A percentile compares a stretch with the other conserved stretches of the same genome.
Conservation (phyloP, 2,888 invertebrate genomes). For the Synanthedon vespiformis region DNA sequence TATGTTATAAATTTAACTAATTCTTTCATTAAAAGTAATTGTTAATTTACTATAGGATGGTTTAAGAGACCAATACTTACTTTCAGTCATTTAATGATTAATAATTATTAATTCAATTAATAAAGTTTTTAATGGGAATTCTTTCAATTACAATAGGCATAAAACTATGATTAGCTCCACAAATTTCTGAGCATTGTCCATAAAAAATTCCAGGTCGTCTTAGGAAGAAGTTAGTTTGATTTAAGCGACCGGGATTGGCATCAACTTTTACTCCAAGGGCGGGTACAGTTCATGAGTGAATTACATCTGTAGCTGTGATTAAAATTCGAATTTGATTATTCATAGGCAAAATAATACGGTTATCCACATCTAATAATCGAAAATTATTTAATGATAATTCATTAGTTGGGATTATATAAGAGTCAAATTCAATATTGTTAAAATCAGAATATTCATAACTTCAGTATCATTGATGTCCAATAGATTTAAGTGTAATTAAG, state of each 20-base stretch:
- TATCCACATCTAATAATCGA: conserved; percentile 75
- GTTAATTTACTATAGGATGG: conserved; percentile 73
- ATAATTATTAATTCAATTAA: conserved; percentile 70
- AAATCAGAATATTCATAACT: conserved; percentile 76
- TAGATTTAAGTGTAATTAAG: conserved; percentile 71
- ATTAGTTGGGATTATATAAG: conserved; percentile 66
- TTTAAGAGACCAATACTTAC: conserved; percentile 80
- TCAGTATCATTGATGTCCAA: conserved; percentile 77
- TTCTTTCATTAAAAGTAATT: conserved; percentile 75
- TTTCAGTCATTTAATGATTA: conserved; percentile 76
- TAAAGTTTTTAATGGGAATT: conserved; percentile 62
- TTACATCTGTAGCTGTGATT: conserved; percentile 73
- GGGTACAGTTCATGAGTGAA: conserved; percentile 76
- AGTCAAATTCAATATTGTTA: conserved; percentile 71
- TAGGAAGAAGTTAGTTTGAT: conserved; percentile 73
- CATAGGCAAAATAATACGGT: conserved; percentile 69
- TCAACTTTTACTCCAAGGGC: conserved; percentile 75
- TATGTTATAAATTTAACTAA: conserved; percentile 63
- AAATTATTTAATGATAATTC: conserved; percentile 48
- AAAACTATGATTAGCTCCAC: conserved; percentile 83
- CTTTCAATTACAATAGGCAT: conserved; percentile 80
- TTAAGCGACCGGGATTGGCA: conserved; percentile 74
- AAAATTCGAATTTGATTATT: conserved; percentile 74
- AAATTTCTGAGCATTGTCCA: conserved; percentile 87
- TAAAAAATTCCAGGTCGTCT: conserved; percentile 75